phyloP scores from a whole-genome alignment of 2,797 vertebrate species.

The Chloroceryle inda region DNA sequence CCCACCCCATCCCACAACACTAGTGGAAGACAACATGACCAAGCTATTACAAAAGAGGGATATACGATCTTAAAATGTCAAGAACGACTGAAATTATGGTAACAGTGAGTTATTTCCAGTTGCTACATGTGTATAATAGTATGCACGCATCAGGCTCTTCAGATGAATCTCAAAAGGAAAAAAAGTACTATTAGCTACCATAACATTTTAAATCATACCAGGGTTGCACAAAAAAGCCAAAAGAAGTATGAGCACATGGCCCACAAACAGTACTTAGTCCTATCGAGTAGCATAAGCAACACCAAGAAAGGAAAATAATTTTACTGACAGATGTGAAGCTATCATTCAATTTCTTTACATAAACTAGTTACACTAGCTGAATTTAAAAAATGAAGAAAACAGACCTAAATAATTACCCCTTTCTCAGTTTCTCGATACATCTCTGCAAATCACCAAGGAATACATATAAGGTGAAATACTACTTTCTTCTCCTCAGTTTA shows the following conservation, averaged over 20 bases:
- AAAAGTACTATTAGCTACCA: background rate
- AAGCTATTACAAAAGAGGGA: background rate
- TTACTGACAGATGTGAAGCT: background rate
- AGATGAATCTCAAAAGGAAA: background rate
- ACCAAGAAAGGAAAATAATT: background rate
- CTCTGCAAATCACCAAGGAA: background rate
- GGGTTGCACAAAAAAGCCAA: background rate
- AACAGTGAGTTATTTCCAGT: background rate
- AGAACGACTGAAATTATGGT: background rate
- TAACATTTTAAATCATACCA: background rate
- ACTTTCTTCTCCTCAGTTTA: background rate
- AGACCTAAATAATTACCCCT: background rate
- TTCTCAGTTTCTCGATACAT: background rate
- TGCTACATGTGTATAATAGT: background rate
- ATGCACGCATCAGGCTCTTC: background rate
- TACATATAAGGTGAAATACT: background rate
- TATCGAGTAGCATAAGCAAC: background rate
- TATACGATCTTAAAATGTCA: background rate
- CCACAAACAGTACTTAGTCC: background rate
- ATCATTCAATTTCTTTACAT: background rate
- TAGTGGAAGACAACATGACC: background rate
- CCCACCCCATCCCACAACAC: background rate
- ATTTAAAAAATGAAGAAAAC: background rate
- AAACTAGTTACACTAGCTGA: background rate
- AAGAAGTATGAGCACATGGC: background rate